Conservation (phyloP, 2,113 vertebrate genomes). For the Myrmecobius fasciatus region DNA sequence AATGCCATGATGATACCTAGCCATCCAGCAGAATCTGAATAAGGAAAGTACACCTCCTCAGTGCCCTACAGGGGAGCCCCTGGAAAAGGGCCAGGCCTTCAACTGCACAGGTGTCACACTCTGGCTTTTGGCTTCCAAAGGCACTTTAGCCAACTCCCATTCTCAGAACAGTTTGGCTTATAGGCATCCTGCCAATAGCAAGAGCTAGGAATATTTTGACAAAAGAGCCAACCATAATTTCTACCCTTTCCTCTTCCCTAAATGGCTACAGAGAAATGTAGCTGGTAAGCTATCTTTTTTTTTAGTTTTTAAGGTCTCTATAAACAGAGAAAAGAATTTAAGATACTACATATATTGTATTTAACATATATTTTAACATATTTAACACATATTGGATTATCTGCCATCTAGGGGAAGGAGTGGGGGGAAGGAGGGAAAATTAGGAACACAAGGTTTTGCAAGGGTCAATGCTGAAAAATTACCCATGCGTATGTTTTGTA, state of each 20-base stretch:
- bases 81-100: not conserved
- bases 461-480: too few relatives aligned
- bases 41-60: not conserved
- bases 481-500: too few relatives aligned
- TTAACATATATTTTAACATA: too few relatives aligned
- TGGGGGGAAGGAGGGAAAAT: too few relatives aligned
- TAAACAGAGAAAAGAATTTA: not conserved
- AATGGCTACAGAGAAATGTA: not conserved
- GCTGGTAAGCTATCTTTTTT: not conserved
- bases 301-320: slow-evolving; percentile 40
- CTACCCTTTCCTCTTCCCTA: slow-evolving; percentile 20
- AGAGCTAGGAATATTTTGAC: not conserved
- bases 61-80: not conserved
- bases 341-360: not conserved
- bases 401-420: too few relatives aligned
- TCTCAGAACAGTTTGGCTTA: not conserved
- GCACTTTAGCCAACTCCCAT: slow-evolving; percentile 12
- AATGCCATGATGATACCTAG: slow-evolving; percentile 9
- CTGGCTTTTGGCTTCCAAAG: not conserved
- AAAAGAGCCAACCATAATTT: slow-evolving; percentile 15
- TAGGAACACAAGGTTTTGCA: too few relatives aligned
- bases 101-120: not conserved
- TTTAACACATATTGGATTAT: too few relatives aligned
- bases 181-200: not conserved
- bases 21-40: slow-evolving; percentile 19